Conservation (phyloP, 2,113 vertebrate genomes). For the Etia nguti region DNA sequence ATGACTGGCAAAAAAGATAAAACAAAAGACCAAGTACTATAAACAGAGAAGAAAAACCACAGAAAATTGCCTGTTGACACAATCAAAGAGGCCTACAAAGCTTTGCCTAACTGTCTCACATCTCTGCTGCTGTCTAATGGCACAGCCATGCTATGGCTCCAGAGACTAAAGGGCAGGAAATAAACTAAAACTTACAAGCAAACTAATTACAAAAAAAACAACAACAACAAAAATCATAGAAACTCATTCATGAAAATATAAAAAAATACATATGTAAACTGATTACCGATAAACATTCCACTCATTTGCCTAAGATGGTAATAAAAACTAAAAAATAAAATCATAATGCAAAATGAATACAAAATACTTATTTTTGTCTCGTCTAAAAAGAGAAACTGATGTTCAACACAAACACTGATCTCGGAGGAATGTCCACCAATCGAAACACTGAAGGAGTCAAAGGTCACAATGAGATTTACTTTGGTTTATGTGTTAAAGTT, state of each 20-base stretch:
- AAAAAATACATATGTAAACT: conserved; percentile 71
- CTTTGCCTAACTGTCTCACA: conserved; percentile 25
- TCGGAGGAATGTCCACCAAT: conserved; percentile 46
- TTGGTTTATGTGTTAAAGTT: conserved; percentile 36
- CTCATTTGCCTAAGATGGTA: conserved; percentile 59
- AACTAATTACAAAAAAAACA: conserved; percentile 39
- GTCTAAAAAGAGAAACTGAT: conserved; percentile 27
- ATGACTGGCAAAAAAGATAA: conserved; percentile 22
- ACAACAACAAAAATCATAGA: conserved; percentile 38
- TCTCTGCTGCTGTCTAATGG: conserved; percentile 53
- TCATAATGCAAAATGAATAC: conserved; percentile 56
- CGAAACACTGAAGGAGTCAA: conserved; percentile 39
- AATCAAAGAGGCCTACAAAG: conserved; percentile 38
- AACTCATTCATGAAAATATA: conserved; percentile 54
- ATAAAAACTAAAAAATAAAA: conserved; percentile 62
- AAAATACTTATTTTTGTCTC: conserved; percentile 44
- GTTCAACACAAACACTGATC: conserved; percentile 41
- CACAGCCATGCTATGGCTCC: conserved; percentile 57
- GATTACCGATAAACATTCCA: conserved; percentile 63
- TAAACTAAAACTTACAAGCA: conserved; percentile 51
- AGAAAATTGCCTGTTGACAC: conserved; percentile 48
- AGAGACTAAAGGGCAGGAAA: conserved; percentile 36
- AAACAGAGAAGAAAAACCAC: conserved; percentile 40
- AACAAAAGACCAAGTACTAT: conserved; percentile 30
- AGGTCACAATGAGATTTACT: conserved; percentile 27